Evolutionary conservation across 2,113 vertebrate species (phyloP), one percentile per base, ranked within the genome.

Genomic region (Ceyx melanurus): DNA sequence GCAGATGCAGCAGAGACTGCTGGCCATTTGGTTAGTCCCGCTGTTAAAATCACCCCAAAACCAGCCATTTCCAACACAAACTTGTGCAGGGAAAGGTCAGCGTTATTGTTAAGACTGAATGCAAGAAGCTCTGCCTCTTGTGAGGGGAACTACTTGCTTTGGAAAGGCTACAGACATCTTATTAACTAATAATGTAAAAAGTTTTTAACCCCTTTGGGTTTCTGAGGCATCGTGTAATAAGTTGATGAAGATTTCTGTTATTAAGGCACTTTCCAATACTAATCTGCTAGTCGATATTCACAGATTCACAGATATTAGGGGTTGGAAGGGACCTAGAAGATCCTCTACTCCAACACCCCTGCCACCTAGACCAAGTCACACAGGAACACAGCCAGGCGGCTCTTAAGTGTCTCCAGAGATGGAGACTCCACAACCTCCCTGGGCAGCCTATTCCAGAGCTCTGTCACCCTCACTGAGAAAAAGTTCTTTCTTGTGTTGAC

Each of bases 171-270:
- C 22, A 65, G 66, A 7, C 13, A 57, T 84, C 91, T 86, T 50
- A 70, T 92, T 90, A 76, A 89, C 88, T 95, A 95, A 82, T 79
- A 65, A 64, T 94, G 92, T 93, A 3, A 33, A 95, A 94, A 89
- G 58, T 60, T 91, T 92, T 96, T 95, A 93, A 94, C 84, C 68
- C 91, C 68, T 90, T 60, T 90, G 81, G 85, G 77, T 64, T 73
- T 96, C 83, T 92, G 50, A 15, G 90, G 75, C 87, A 93, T 91
- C 93, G 97, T 16, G 7, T 76, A 68, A 22, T 73, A 96, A 95
- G 56, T 97, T 94, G 77, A 75, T 53, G 42, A 91, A 94, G 81
- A 92, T 89, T 96, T 95, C 86, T 95, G 91, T 93, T 82, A 88
- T 90, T 97, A 95, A 94, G 88, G 86, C 75, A 85, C 87, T 91